Evolutionary conservation across 2,113 vertebrate species (phyloP), one percentile per base, ranked within the genome.

Genomic region (Hippotragus niger): DNA sequence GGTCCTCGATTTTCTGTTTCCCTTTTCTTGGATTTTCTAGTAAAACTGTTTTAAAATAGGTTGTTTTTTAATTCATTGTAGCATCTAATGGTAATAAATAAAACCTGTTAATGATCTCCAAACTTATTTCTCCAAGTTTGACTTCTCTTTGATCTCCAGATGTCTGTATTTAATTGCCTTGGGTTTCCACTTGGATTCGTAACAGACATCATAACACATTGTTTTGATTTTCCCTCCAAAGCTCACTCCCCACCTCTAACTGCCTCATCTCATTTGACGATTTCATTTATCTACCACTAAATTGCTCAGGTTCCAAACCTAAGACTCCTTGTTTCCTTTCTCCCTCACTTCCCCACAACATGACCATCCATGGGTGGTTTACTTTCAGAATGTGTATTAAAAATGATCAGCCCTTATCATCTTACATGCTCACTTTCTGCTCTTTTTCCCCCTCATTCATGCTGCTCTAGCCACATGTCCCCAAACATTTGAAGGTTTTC

Each of bases 71-170:
- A 91, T 14, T 27, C 23, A 86, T 45, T 19, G 27, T 88, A 88
- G 21, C 40, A 87, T 74, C 71, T 93, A 93, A 89, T n/a, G 27
- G 31, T 11, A 95, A 87, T 93, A 94, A 83, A 91, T 76, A 80
- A 86, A 96, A 60, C 86, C 55, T 76, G 12, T 50, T 89, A 71
- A 55, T 78, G 71, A 88, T 17, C 52, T 92, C 36, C n/a, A 84
- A 82, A 74, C 80, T 60, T 96, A 1, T 78, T 62, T 40, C 33
- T 94, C 33, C 21, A 78, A 85, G 7, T 93, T 50, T 93, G 50
- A 84, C n/a, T 93, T 97, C 27, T 91, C 11, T 84, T 53, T 90
- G 31, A 53, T 87, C 21, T 55, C 36, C 45, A 87, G 52, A 84
- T 6, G 16, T 52, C 80, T 27, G 4, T 71, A 87, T 83, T 86